Evolutionary conservation across 1,140 invertebrate species (phyloP).

Genomic region (Myzus persicae): DNA sequence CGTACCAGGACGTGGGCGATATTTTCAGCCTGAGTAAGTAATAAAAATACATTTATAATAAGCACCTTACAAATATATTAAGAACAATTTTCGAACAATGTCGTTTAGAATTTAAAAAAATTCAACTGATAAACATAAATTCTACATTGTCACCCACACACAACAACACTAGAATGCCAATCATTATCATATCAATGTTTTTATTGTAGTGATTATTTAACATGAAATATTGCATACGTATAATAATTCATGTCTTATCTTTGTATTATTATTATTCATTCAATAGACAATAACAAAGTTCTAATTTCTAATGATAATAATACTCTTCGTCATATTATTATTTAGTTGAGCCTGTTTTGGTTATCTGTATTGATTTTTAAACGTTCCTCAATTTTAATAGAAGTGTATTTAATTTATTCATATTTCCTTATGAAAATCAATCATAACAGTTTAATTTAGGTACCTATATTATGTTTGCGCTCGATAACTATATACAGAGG

Average conservation of each 20-base stretch:
- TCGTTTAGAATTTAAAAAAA: not conserved
- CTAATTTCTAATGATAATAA: no score
- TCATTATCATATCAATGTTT: not conserved
- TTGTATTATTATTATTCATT: no score
- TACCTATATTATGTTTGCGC: not conserved
- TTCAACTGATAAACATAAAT: not conserved
- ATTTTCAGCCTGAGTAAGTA: not conserved
- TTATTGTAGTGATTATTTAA: not conserved
- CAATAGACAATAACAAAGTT: no score
- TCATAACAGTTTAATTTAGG: not conserved
- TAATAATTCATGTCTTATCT: not conserved
- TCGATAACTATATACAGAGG: not conserved
- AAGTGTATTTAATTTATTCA: not conserved
- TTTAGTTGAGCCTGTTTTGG: not conserved
- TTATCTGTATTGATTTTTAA: not conserved
- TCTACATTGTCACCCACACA: not conserved
- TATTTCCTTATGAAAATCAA: not conserved
- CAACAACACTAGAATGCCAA: not conserved
- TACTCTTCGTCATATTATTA: not conserved
- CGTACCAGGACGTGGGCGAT: not conserved
- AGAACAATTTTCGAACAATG: not conserved
- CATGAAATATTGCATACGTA: not conserved
- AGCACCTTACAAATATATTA: not conserved
- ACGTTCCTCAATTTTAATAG: not conserved
- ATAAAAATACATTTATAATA: constrained; percentile 1